phyloP scores from a whole-genome alignment of 1,140 invertebrate genomes.

The Lerema accius region DNA sequence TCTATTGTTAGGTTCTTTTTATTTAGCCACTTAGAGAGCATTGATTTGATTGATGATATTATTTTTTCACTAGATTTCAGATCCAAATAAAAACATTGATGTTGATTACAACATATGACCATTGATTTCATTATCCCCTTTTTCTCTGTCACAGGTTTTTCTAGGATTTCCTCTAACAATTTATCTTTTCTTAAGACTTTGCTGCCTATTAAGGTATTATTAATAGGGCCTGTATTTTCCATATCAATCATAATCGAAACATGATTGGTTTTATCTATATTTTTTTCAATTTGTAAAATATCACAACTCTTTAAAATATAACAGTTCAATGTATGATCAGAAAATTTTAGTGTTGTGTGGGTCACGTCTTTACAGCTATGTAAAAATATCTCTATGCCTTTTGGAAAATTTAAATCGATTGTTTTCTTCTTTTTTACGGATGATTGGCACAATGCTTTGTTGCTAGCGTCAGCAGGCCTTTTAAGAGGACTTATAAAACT shows the following conservation, averaged over 20 bases:
- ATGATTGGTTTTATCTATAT: conserved; percentile 41
- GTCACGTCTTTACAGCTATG: not conserved
- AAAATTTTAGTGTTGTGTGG: conserved; percentile 20
- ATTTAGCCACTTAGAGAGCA: conserved; percentile 46
- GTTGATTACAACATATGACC: conserved; percentile 46
- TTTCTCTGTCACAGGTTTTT: conserved; percentile 9
- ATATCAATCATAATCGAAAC: conserved; percentile 55
- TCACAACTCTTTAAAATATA: conserved; percentile 50
- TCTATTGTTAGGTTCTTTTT: conserved; percentile 46
- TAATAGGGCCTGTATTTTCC: conserved; percentile 33
- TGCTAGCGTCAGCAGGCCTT: conserved; percentile 38
- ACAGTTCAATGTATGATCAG: conserved; percentile 35
- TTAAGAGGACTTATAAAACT: conserved; percentile 58
- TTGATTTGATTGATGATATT: conserved; percentile 40
- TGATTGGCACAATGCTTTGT: conserved; percentile 36
- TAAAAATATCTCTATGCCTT: not conserved
- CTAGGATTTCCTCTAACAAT: conserved; percentile 22
- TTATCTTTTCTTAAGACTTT: conserved; percentile 49
- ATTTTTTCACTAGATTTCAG: conserved; percentile 42
- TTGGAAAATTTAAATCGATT: conserved; percentile 1
- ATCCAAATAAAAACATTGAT: conserved; percentile 59
- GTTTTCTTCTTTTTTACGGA: conserved; percentile 51
- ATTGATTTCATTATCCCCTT: conserved; percentile 50
- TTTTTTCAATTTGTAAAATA: conserved; percentile 48
- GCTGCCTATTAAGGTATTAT: conserved; percentile 50